Evolutionary conservation across 2,888 invertebrate species (phyloP), one percentile per base, ranked within the genome.

Genomic region (Drosophila pullipes): DNA sequence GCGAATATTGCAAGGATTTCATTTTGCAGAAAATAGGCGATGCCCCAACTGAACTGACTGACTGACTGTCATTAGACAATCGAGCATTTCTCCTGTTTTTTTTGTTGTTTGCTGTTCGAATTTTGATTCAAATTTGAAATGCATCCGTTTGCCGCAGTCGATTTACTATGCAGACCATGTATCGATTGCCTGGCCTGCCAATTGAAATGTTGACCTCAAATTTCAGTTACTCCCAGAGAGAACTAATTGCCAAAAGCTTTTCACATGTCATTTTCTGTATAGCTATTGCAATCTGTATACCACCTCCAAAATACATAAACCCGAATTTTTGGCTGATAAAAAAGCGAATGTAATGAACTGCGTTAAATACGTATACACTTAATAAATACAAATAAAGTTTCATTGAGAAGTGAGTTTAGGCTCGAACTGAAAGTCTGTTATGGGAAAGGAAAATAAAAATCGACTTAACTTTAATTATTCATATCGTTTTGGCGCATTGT

Each of bases 391-490:
- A 39, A 39, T 39, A 9, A 18, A 39, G 1, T 22, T 13, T 35
- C 0, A 13, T 35, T 10, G n/a, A 30, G 28, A 7, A 50, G 30
- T 3, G 52, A n/a, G 5, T 25, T 47, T 22, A 18, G 60, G 16
- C 31, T n/a, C n/a, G 16, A 47, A 5, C 7, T 35, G 7, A 30
- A 22, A 57, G 28, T 25, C 47, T 5, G 18, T 25, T 11, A 11
- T 6, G 18, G 37, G 25, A n/a, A 30, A 6, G 28, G 28, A 49
- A 10, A n/a, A 22, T 22, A 28, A 39, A 53, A 61, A 54, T 53
- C 31, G 6, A 47, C n/a, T 49, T 30, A 47, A 61, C 49, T 68
- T 72, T 57, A 75, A 74, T 73, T 80, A 85, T 76, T 74, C 55
- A 81, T 57, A 57, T 37, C 50, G 31, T 52, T 70, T 71, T 73